Conservation (phyloP, 2,888 invertebrate species). For the Lapara coniferarum region DNA sequence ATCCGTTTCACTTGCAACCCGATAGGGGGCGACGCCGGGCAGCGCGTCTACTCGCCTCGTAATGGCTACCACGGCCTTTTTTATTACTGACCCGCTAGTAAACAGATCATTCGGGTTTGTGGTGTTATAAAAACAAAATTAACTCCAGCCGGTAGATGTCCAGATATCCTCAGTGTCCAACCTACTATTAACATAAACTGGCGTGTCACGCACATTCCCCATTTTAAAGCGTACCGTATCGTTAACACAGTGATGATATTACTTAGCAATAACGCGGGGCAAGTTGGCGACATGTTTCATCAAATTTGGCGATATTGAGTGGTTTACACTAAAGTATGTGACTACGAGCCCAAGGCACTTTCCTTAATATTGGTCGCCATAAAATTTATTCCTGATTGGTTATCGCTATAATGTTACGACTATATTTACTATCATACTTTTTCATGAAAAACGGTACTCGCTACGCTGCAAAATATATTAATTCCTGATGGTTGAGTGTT, state of each 20-base stretch:
- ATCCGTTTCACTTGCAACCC: constrained; percentile 82
- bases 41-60: constrained; percentile 72
- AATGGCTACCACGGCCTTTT: constrained; percentile 80
- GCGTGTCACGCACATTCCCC: constrained; percentile 63
- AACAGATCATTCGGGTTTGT: constrained; percentile 84
- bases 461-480: no score
- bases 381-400: background rate
- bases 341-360: background rate
- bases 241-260: constrained; percentile 52
- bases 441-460: no score
- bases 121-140: constrained; percentile 84
- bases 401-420: background rate
- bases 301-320: background rate
- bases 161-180: constrained; percentile 70
- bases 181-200: constrained; percentile 71
- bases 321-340: background rate
- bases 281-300: constrained; percentile 30
- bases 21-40: constrained; percentile 80
- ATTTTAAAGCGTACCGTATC: constrained; percentile 58
- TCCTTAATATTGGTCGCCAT: background rate
- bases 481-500: no score
- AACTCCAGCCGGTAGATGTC: constrained; percentile 77
- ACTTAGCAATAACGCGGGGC: constrained; percentile 47
- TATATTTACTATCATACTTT: no score
- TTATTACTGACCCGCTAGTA: constrained; percentile 84